Evolutionary conservation across 2,797 vertebrate genomes (phyloP).

Genomic region (Pyrrhura leucotis): DNA sequence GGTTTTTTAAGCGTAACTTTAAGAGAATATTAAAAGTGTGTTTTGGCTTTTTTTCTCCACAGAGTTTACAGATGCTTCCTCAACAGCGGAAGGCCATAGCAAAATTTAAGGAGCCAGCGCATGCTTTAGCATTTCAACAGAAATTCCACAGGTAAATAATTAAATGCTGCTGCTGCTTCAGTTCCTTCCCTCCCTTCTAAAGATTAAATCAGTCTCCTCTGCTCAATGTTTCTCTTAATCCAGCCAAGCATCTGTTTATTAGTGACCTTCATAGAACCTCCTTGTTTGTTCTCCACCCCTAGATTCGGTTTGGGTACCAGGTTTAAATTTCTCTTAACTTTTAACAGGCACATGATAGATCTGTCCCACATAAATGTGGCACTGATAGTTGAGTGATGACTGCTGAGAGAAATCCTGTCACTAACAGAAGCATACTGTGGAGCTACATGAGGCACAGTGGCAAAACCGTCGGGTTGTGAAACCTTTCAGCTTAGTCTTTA

Average conservation of each 20-base stretch:
- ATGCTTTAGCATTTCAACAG: conserved; percentile 93
- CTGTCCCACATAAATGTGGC: conserved; percentile 98
- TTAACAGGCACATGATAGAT: conserved; percentile 97
- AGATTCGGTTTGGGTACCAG: not conserved
- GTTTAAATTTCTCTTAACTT: conserved; percentile 55
- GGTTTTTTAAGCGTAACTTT: not conserved
- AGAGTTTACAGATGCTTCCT: conserved; percentile 97
- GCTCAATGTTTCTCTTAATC: not conserved
- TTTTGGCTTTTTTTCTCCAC: conserved; percentile 28
- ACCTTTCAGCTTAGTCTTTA: conserved; percentile 19
- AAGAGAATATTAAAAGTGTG: not conserved
- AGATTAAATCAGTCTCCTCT: conserved; percentile 6
- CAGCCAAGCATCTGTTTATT: not conserved
- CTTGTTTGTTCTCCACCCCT: not conserved
- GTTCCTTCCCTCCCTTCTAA: conserved; percentile 4
- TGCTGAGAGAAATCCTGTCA: not conserved
- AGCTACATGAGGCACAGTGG: conserved; percentile 3
- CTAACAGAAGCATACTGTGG: conserved; percentile 22
- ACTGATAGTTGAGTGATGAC: conserved; percentile 90
- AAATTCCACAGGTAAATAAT: conserved; percentile 94
- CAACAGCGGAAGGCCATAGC: conserved; percentile 96
- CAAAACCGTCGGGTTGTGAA: not conserved
- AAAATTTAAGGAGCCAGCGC: conserved; percentile 89
- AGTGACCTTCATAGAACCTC: not conserved
- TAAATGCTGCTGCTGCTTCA: not conserved